phyloP scores from a whole-genome alignment of 2,888 invertebrate species.

The Campoletis raptor region DNA sequence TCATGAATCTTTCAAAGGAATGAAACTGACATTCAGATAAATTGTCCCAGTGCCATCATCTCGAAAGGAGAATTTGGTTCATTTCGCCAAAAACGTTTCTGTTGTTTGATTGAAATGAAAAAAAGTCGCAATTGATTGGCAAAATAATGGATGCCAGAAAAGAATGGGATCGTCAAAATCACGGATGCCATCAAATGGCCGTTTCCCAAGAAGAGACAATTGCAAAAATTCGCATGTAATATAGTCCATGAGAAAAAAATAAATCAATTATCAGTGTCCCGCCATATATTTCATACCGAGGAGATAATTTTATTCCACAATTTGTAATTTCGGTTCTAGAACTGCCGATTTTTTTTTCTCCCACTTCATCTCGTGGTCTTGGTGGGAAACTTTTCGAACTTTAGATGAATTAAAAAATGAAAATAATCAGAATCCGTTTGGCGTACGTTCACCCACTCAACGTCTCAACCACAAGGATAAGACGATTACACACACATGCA shows the following conservation, averaged over 20 bases:
- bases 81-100: not conserved
- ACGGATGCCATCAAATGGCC: too few species aligned
- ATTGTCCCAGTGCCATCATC: too few species aligned
- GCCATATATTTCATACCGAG: too few species aligned
- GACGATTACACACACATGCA: not conserved
- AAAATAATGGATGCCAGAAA: too few species aligned
- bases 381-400: slow-evolving; percentile 21
- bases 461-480: slow-evolving; percentile 25
- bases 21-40: too few species aligned
- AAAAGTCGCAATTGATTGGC: not conserved
- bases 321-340: not conserved
- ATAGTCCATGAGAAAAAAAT: not conserved
- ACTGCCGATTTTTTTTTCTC: not conserved
- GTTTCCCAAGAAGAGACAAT: too few species aligned
- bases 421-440: slow-evolving; percentile 27
- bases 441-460: slow-evolving; percentile 13
- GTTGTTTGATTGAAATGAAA: not conserved
- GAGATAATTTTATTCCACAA: not conserved
- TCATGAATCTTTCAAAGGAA: too few species aligned
- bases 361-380: not conserved
- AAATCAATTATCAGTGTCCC: not conserved
- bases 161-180: too few species aligned
- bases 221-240: too few species aligned
- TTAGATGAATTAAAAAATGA: slow-evolving; percentile 50
- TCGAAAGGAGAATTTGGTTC: too few species aligned